Evolutionary conservation across 2,113 vertebrate species (phyloP), one percentile per base, ranked within the genome.

Genomic region (Proterorhinus semilunaris): DNA sequence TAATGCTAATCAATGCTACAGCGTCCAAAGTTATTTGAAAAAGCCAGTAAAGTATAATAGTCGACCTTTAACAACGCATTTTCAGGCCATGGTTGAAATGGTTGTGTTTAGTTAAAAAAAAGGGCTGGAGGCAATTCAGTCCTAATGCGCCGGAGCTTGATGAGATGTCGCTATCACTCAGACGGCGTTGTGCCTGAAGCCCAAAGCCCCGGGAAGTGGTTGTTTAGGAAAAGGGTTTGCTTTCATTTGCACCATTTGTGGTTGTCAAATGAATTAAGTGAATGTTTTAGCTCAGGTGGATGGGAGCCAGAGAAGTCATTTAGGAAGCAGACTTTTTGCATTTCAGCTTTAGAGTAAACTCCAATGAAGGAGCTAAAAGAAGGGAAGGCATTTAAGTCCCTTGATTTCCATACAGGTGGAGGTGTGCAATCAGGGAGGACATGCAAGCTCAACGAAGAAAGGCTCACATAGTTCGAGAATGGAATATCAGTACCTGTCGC

Each of bases 151-250:
- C 27, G 10, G 59, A 10, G 45, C 9, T 53, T 6, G 66, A 48
- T 58, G 62, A 64, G 67, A 51, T 71, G 74, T 82, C 72, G 57
- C 65, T 65, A 71, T 66, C 68, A 70, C 36, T 76, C 79, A 70
- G 71, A 52, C 50, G 55, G n/a, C 45, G 44, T 58, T 77, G 65
- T 54, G 10, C 71, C 65, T 66, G 67, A 69, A 65, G 27, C 57
- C 59, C 47, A 67, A 42, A 55, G 46, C 68, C 50, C 8, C 8
- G 6, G 5, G 10, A 49, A 46, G 49, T 11, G 11, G 53, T 52
- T 74, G 55, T 71, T 83, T 66, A 71, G 48, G 53, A 8, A n/a
- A 66, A 73, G 47, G 51, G n/a, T 85, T 74, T 58, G 54, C 43
- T 45, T 47, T 70, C 44, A 59, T 72, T 81, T 10, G 6, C 46